These are phyloP conservation scores for Mizuhopecten yessoensis DNA, from an alignment of 1,140 invertebrate species.

Conservation along the genomic window DNA sequence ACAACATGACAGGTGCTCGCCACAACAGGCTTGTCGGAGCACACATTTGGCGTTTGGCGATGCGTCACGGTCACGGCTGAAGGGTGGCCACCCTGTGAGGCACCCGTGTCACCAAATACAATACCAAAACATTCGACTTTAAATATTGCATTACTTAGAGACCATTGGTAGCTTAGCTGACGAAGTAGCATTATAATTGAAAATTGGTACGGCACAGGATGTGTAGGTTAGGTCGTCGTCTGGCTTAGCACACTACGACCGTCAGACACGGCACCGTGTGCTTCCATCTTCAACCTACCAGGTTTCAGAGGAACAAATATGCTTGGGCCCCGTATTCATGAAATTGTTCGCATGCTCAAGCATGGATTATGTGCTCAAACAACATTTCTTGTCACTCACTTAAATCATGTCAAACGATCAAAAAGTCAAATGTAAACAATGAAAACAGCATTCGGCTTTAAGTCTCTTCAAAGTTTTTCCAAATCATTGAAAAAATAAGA, in stretches of 20 bases:
- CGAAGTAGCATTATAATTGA: background rate
- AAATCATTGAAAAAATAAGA: too few relatives aligned
- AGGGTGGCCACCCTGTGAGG: background rate
- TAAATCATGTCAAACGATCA: too few relatives aligned
- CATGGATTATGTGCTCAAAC: too few relatives aligned
- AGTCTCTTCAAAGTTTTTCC: too few relatives aligned
- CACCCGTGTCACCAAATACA: constrained; percentile 4
- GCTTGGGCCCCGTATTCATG: too few relatives aligned
- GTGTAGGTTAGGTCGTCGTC: background rate
- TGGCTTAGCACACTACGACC: background rate
- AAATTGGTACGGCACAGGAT: background rate
- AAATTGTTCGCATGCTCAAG: too few relatives aligned
- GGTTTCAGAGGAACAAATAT: too few relatives aligned
- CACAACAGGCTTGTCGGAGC: background rate
- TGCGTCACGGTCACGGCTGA: constrained; percentile 2
- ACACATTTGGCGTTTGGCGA: background rate
- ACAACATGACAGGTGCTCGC: constrained; percentile 36
- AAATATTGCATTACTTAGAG: constrained; percentile 19
- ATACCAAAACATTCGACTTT: background rate
- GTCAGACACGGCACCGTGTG: background rate
- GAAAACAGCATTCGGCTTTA: too few relatives aligned
- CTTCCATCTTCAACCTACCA: background rate
- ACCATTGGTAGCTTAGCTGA: background rate
- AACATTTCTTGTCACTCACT: too few relatives aligned
- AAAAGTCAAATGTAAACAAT: too few relatives aligned